Conservation (phyloP, 2,888 invertebrate genomes). For the Thymelicus sylvestris region DNA sequence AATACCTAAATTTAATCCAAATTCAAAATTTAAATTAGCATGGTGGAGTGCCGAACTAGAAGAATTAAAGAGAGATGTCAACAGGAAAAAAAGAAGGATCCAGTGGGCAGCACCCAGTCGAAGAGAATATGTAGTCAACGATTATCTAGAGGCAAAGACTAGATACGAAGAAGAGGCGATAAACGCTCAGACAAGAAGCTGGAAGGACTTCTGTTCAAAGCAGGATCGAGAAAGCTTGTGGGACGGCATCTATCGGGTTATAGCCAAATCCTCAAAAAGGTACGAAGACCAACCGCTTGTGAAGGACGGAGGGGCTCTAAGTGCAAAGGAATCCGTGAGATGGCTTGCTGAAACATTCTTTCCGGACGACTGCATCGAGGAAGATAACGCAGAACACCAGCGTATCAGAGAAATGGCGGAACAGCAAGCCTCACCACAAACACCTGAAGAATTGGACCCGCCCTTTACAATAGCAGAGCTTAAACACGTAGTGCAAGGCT, state of each 20-base stretch:
- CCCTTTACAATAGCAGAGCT: neutral
- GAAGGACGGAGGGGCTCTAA: neutral
- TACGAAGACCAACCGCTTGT: neutral
- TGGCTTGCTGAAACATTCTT: neutral
- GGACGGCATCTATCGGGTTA: neutral
- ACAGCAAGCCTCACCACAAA: neutral
- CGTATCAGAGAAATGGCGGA: neutral
- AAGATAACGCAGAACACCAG: neutral
- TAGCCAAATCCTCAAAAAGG: neutral
- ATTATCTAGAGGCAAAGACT: neutral
- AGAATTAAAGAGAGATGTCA: neutral
- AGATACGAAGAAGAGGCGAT: neutral
- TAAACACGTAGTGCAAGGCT: neutral
- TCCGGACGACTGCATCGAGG: neutral
- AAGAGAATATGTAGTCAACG: neutral
- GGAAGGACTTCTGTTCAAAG: neutral
- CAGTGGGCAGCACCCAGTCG: neutral
- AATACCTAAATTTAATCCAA: too few species aligned
- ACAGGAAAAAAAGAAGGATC: neutral
- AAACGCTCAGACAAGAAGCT: neutral
- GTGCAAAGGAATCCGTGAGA: neutral
- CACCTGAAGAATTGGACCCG: neutral
- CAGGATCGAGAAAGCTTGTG: neutral
- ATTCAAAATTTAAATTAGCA: too few species aligned
- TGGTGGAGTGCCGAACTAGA: neutral